phyloP scores from a whole-genome alignment of 2,113 vertebrate species.

The Suncus etruscus region DNA sequence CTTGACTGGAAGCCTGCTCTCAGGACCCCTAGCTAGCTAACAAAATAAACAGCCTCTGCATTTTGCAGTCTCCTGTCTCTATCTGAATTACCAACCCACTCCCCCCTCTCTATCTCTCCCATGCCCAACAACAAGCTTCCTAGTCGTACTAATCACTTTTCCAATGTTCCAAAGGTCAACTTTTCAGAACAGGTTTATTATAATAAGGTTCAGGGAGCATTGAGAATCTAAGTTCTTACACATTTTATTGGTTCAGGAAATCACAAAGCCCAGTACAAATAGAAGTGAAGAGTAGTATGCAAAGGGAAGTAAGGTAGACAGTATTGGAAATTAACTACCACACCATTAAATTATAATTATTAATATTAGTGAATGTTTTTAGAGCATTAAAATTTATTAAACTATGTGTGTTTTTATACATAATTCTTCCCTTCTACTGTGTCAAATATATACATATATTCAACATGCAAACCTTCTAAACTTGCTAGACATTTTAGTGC shows the following conservation, averaged over 20 bases:
- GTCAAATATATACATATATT: background rate
- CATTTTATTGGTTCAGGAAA: background rate
- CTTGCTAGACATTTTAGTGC: slow-evolving; percentile 42
- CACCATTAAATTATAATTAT: background rate
- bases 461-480: background rate
- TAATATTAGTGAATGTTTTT: background rate
- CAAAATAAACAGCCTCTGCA: too few species aligned
- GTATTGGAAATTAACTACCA: background rate
- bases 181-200: background rate
- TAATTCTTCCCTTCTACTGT: background rate
- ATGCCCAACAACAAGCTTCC: background rate
- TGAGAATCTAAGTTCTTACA: background rate
- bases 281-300: background rate
- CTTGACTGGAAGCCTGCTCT: too few species aligned
- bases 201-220: background rate
- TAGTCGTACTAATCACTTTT: background rate
- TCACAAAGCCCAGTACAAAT: background rate
- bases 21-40: too few species aligned
- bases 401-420: background rate
- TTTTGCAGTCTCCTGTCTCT: too few species aligned
- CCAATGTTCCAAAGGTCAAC: background rate
- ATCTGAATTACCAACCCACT: too few species aligned
- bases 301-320: background rate
- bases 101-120: too few species aligned
- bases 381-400: background rate